Evolutionary conservation across 2,888 invertebrate species (phyloP).

Genomic region (Quadriops clusia): DNA sequence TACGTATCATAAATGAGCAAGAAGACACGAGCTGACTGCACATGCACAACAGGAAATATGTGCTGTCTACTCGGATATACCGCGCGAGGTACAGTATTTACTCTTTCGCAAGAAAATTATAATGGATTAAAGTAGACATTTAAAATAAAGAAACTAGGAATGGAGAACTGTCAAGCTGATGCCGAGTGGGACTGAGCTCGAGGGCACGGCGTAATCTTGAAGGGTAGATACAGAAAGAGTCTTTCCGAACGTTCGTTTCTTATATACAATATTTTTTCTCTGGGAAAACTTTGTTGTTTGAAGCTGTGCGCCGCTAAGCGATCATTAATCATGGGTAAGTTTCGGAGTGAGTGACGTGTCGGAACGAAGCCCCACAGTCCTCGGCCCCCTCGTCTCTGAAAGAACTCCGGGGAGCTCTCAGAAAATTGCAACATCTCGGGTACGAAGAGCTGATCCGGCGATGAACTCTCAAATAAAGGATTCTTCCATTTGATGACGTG

Average conservation of each 20-base stretch:
- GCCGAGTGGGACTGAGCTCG: conserved; percentile 20
- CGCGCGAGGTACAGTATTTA: too few species aligned
- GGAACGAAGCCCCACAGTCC: conserved; percentile 30
- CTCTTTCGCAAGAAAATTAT: conserved; percentile 11
- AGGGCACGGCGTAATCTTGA: conserved; percentile 35
- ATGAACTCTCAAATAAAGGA: conserved; percentile 23
- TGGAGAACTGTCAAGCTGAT: conserved; percentile 21
- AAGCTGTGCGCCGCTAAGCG: conserved; percentile 43
- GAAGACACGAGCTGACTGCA: too few species aligned
- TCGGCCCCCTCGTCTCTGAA: conserved; percentile 28
- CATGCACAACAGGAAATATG: too few species aligned
- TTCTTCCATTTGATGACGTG: conserved; percentile 29
- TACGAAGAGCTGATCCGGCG: conserved; percentile 22
- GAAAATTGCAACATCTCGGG: conserved; percentile 38
- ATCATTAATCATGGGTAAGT: conserved; percentile 47
- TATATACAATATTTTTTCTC: conserved; percentile 42
- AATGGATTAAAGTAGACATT: conserved; percentile 18
- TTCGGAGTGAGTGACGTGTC: conserved; percentile 41
- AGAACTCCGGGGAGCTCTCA: conserved; percentile 38
- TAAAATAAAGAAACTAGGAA: conserved; percentile 22
- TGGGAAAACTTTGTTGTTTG: conserved; percentile 54
- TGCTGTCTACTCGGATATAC: too few species aligned
- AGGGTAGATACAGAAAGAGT: conserved; percentile 40
- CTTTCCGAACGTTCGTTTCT: conserved; percentile 38
- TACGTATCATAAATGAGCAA: too few species aligned